A percentile compares a stretch with the other conserved stretches of the same genome.
These are phyloP conservation scores for Grammomys surdaster DNA, from an alignment of 2,113 vertebrate genomes.

Conservation along the genomic window DNA sequence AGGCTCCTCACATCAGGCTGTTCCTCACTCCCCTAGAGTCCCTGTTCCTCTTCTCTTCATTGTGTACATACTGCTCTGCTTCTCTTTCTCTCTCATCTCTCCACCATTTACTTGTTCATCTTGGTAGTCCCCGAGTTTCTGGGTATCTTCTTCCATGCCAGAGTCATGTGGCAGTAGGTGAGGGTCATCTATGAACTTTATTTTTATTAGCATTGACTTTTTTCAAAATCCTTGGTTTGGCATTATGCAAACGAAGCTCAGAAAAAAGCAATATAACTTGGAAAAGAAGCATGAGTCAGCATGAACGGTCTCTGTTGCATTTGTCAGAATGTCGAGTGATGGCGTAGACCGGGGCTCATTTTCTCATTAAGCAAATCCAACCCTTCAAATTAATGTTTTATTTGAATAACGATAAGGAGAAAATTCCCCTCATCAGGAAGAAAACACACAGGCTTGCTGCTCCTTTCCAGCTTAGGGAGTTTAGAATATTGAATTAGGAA, in stretches of 20 bases:
- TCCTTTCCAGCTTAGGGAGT: neutral
- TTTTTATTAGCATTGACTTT: neutral
- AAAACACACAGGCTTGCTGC: neutral
- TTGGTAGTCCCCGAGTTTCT: neutral
- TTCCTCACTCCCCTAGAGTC: neutral
- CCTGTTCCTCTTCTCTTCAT: neutral
- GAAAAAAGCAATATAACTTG: neutral
- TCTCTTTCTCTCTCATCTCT: neutral
- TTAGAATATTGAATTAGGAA: neutral
- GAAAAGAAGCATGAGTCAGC: neutral
- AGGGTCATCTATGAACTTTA: neutral
- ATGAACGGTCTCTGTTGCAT: neutral
- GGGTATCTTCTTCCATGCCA: neutral
- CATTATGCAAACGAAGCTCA: neutral
- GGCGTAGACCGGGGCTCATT: neutral
- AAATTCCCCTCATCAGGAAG: neutral
- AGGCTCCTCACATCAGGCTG: neutral
- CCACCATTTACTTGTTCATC: neutral
- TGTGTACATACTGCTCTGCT: neutral
- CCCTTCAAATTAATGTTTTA: neutral
- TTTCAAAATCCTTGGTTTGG: neutral
- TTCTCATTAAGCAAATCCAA: slow-evolving; percentile 12
- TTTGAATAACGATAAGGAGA: slow-evolving; percentile 16
- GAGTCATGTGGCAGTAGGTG: neutral
- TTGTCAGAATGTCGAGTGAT: neutral